A percentile compares a stretch with the other conserved stretches of the same genome.
Conservation (phyloP, 2,113 vertebrate species). For the Lanius collurio region DNA sequence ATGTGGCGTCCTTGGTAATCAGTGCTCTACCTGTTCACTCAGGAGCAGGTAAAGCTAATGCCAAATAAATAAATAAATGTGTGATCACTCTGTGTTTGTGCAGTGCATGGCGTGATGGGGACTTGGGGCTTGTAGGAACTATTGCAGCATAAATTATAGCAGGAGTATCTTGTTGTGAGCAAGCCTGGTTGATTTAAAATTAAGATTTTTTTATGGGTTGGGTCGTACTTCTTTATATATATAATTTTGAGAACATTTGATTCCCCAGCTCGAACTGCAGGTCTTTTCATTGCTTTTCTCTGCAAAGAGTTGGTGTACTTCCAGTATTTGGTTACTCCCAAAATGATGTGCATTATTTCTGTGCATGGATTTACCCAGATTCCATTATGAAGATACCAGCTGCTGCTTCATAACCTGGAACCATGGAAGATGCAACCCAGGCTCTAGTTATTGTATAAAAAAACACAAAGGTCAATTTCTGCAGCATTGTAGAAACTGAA, state of each 20-base stretch:
- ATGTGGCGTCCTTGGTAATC: background rate
- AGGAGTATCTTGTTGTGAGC: background rate
- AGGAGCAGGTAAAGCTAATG: background rate
- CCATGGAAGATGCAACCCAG: background rate
- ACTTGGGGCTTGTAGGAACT: background rate
- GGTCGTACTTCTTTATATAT: background rate
- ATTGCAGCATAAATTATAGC: background rate
- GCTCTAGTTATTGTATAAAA: background rate
- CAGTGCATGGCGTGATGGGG: background rate
- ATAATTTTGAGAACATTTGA: background rate
- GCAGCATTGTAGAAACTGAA: background rate
- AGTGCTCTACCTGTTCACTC: background rate
- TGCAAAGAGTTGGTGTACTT: background rate
- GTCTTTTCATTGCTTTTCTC: background rate
- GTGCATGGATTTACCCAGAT: background rate
- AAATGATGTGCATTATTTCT: background rate
- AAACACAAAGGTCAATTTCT: background rate
- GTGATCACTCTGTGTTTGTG: background rate
- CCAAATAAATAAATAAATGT: background rate
- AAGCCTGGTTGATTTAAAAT: background rate
- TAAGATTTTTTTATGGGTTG: background rate
- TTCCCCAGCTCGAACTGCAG: background rate
- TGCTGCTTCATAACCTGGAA: background rate
- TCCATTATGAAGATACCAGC: background rate
- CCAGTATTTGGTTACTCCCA: background rate